phyloP scores from a whole-genome alignment of 2,888 invertebrate species.

The Nemotelus nigrinus region DNA sequence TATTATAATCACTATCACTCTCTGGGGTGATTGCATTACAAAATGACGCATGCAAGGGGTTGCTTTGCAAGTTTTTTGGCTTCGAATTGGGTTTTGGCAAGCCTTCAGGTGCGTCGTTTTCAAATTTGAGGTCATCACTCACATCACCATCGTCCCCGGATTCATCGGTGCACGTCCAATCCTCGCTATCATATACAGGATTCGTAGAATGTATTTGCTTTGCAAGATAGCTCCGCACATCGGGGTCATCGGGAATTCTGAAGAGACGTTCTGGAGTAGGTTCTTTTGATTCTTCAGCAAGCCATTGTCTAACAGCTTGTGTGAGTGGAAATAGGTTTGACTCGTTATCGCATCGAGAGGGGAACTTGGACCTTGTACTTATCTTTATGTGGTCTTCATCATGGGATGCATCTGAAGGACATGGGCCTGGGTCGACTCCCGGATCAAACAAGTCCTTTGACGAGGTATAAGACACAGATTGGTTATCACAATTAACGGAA shows the following conservation, averaged over 20 bases:
- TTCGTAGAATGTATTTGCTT: neutral
- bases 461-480: slow-evolving; percentile 43
- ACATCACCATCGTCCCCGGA: slow-evolving; percentile 46
- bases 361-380: slow-evolving; percentile 23
- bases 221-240: slow-evolving; percentile 16
- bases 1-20: slow-evolving; percentile 48
- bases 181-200: neutral
- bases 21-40: slow-evolving; percentile 56
- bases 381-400: neutral
- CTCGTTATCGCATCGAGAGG: neutral
- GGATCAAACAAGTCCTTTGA: slow-evolving; percentile 6
- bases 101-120: slow-evolving; percentile 48
- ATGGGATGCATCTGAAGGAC: neutral
- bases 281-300: slow-evolving; percentile 62
- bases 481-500: slow-evolving; percentile 42
- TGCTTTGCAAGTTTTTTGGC: slow-evolving; percentile 69
- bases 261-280: slow-evolving; percentile 59
- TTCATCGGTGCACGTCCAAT: slow-evolving; percentile 20
- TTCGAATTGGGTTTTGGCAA: slow-evolving; percentile 54
- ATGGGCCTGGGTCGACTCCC: neutral
- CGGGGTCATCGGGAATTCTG: slow-evolving; percentile 50
- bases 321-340: slow-evolving; percentile 66
- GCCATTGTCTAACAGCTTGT: slow-evolving; percentile 71
- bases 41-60: slow-evolving; percentile 69
- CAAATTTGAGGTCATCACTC: slow-evolving; percentile 54